phyloP scores from a whole-genome alignment of 1,140 invertebrate species.

The Pogonognathellus flavescens region DNA sequence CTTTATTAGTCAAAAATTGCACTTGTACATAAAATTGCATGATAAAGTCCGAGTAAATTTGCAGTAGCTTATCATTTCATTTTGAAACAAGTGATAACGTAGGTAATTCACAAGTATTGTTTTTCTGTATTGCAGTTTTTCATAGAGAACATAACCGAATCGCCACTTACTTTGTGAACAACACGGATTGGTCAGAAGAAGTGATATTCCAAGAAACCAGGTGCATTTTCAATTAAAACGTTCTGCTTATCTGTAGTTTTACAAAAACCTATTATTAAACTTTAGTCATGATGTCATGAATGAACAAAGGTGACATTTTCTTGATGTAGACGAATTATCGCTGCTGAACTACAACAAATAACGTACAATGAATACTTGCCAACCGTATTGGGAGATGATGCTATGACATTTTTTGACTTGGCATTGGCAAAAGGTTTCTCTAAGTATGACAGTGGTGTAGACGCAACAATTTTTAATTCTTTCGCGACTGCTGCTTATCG shows the following conservation, averaged over 20 bases:
- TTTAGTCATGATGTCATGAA: not conserved
- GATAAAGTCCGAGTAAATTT: too few species aligned
- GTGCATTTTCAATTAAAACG: not conserved
- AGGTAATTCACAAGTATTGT: not conserved
- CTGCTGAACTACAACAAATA: constrained; percentile 91
- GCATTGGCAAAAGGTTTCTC: constrained; percentile 72
- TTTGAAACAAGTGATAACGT: not conserved
- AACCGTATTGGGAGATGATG: constrained; percentile 89
- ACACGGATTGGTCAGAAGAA: constrained; percentile 54
- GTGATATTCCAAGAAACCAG: constrained; percentile 61
- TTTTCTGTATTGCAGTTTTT: constrained; percentile 46
- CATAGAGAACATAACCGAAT: constrained; percentile 66
- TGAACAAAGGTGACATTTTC: too few species aligned
- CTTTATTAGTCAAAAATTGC: too few species aligned
- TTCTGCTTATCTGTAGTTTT: too few species aligned
- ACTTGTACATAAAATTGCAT: too few species aligned
- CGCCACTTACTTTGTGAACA: constrained; percentile 43
- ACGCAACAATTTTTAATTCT: constrained; percentile 87
- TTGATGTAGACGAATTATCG: constrained; percentile 80
- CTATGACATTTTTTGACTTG: constrained; percentile 90
- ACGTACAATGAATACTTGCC: constrained; percentile 95
- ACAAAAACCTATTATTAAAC: too few species aligned
- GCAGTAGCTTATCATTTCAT: too few species aligned
- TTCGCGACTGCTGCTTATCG: constrained; percentile 88
- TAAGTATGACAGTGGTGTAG: constrained; percentile 82